Percentiles rank a stretch among this genome's conserved stretches.
phyloP scores from a whole-genome alignment of 23 tunicate genomes.

The Halocynthia aurantium region DNA sequence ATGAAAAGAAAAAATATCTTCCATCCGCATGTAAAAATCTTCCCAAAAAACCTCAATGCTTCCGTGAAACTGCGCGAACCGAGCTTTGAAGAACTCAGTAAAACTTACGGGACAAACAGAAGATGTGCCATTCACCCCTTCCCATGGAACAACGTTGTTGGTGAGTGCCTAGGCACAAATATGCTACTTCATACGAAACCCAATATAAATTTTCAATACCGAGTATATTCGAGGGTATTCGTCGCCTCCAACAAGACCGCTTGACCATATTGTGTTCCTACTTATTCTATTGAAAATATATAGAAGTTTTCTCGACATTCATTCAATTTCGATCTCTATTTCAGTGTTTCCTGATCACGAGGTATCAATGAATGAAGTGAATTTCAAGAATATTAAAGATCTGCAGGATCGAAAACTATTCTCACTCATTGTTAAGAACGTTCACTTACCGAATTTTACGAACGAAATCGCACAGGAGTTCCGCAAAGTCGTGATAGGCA shows the following conservation, averaged over 20 bases:
- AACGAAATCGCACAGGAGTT: constrained; percentile 29
- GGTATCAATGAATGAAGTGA: neutral
- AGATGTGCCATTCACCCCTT: constrained; percentile 30
- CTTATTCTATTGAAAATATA: no score
- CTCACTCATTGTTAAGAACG: constrained; percentile 21
- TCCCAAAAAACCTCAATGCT: constrained; percentile 1
- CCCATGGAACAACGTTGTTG: constrained; percentile 31
- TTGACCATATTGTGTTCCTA: no score
- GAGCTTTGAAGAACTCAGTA: neutral
- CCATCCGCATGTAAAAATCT: constrained; percentile 6
- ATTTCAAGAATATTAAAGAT: neutral
- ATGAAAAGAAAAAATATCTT: neutral
- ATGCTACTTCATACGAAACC: no score
- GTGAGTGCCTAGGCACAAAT: neutral
- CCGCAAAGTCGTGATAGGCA: neutral
- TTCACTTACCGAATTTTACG: constrained; percentile 14
- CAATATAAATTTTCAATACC: no score
- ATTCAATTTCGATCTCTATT: no score
- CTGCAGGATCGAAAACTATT: neutral
- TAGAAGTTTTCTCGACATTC: no score
- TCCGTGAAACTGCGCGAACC: neutral
- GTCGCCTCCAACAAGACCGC: no score
- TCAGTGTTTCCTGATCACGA: no score
- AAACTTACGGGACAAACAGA: constrained; percentile 19
- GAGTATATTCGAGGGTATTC: no score